Conservation (phyloP, 2,888 invertebrate species). For the Omphaloscelis lunosa region DNA sequence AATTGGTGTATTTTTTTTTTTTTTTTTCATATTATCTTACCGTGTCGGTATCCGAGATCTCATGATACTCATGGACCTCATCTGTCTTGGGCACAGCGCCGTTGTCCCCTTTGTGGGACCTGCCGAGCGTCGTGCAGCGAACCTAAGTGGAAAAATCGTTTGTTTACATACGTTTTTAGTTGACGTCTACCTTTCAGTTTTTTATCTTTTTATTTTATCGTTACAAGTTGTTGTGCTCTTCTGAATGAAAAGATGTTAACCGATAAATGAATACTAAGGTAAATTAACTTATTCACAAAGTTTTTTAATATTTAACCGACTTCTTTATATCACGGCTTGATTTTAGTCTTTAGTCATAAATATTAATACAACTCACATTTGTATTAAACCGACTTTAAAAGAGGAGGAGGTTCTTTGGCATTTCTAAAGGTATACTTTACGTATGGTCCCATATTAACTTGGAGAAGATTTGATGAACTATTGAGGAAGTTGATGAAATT, state of each 20-base stretch:
- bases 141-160: constrained; percentile 71
- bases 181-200: not conserved
- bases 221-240: not conserved
- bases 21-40: constrained; percentile 69
- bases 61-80: constrained; percentile 86
- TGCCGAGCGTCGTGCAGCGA: constrained; percentile 81
- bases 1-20: not conserved
- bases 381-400: too few relatives aligned
- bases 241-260: not conserved
- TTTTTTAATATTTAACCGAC: not conserved
- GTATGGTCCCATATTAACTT: too few relatives aligned
- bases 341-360: not conserved
- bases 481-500: too few relatives aligned
- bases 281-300: not conserved
- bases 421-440: too few relatives aligned
- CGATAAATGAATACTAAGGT: not conserved
- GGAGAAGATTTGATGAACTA: too few relatives aligned
- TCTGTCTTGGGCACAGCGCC: constrained; percentile 68
- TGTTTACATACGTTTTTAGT: not conserved
- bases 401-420: too few relatives aligned
- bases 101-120: constrained; percentile 77
- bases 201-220: not conserved
- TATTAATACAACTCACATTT: not conserved
- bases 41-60: constrained; percentile 85
- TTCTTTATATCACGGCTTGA: not conserved